Conservation (phyloP, 2,113 vertebrate species). For the Corvus hawaiiensis region DNA sequence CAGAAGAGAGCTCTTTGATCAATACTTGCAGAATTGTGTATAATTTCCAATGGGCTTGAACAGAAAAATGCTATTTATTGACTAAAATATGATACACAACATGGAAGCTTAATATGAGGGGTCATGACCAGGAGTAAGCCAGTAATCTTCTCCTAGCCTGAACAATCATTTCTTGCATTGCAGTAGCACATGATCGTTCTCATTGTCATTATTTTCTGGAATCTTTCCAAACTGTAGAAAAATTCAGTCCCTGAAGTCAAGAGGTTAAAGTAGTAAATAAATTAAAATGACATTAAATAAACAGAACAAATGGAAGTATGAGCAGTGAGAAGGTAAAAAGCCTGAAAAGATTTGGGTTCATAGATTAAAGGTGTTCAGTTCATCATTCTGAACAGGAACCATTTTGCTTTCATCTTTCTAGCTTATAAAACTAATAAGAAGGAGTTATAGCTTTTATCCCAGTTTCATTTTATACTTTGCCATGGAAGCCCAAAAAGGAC, state of each 20-base stretch:
- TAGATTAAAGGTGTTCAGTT: neutral
- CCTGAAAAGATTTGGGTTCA: rapidly evolving
- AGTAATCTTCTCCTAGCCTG: neutral
- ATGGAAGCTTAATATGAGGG: neutral
- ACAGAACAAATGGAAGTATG: neutral
- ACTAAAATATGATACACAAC: neutral
- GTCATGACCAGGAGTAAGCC: neutral
- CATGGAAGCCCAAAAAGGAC: neutral
- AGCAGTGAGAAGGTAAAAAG: neutral
- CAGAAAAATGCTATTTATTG: neutral
- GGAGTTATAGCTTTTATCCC: neutral
- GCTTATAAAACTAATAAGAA: neutral
- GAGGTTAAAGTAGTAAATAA: neutral
- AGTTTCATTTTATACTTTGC: neutral
- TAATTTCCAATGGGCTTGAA: neutral
- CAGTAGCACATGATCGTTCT: neutral
- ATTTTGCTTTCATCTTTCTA: neutral
- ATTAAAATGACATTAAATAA: neutral
- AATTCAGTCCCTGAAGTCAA: neutral
- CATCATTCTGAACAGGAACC: neutral
- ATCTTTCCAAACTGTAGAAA: neutral
- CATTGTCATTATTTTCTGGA: neutral
- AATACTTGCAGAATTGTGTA: neutral
- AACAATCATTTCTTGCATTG: neutral
- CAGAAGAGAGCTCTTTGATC: neutral